Base-by-base conservation (phyloP, 1,140 invertebrate genomes). In the Apis cerana region DNA sequence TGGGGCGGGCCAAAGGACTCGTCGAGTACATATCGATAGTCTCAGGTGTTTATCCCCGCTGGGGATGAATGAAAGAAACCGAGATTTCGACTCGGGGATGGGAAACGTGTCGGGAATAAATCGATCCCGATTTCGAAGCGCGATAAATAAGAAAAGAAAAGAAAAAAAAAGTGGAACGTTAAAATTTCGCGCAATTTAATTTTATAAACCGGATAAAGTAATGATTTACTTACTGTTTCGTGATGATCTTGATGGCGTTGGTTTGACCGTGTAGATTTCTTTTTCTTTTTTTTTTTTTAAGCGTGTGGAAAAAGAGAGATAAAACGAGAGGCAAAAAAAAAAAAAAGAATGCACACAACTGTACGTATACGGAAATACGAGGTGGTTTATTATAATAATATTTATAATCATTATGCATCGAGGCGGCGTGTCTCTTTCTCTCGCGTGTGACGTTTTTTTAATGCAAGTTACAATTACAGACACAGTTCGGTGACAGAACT, bases 361-460 rank as follows among this genome's bases (percentile, higher is more conserved):
- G 77, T 83, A 79, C 12, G 68, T 80, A 65, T 94, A 94, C 92
- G 92, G 93, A 94, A 94, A 94, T 94, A 94, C 93, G 92, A 93
- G 93, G 90, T 93, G 91, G 93, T 94, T 94, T 93, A 94, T 94
- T 94, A 92, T 93, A 93, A 92, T 93, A 90, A 91, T 93, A 93
- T 94, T 93, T 93, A 93, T 94, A 93, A 90, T 92, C 89, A 92
- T 91, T 91, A 92, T 92, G 90, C 89, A 90, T 92, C 88, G 86
- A 90, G 90, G 90, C 87, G 84, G 88, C 85, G 86, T 91, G 87
- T 88, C 80, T 89, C 70, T 75, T 91, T 83, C 77, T 71, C 77
- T 83, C 84, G 75, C 64, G 68, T 65, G 65, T 43, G 33, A 54
- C 56, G 48, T 86, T 85, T n/a, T 65, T 86, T 85, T 61, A 65